Evolutionary conservation across 2,888 invertebrate genomes (phyloP).

Genomic region (Cataglyphis altisquamis): DNA sequence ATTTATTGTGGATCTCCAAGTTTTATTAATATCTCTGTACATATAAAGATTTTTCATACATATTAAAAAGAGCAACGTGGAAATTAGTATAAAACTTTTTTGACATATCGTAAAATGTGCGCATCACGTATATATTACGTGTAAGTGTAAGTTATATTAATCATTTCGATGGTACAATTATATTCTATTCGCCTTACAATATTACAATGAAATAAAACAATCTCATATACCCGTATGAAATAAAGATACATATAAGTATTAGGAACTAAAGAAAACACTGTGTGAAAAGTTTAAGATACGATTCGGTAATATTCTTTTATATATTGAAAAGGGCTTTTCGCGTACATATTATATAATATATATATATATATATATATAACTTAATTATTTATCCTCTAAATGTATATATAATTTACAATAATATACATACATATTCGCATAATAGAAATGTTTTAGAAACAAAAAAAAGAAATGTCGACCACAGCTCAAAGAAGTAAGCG

Average conservation of each 20-base stretch:
- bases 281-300: not conserved
- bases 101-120: slow-evolving; percentile 18
- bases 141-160: not conserved
- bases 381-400: not conserved
- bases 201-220: slow-evolving; percentile 23
- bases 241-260: slow-evolving; percentile 23
- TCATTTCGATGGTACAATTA: slow-evolving; percentile 27
- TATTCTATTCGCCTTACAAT: slow-evolving; percentile 29
- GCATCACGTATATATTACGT: not conserved
- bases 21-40: slow-evolving; percentile 48
- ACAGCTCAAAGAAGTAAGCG: not conserved
- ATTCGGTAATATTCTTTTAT: not conserved
- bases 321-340: not conserved
- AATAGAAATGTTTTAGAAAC: slow-evolving; percentile 25
- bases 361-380: not conserved
- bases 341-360: not conserved
- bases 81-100: slow-evolving; percentile 51
- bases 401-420: slow-evolving; percentile 22
- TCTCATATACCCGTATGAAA: slow-evolving; percentile 33
- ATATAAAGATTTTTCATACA: slow-evolving; percentile 35
- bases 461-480: not conserved
- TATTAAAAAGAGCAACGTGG: slow-evolving; percentile 42
- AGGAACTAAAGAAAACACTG: slow-evolving; percentile 41
- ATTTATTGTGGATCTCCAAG: slow-evolving; percentile 25
- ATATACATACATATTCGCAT: slow-evolving; percentile 15